Evolutionary conservation across 1,140 invertebrate species (phyloP), one percentile per base, ranked within the genome.

Genomic region (Lepidurus couesii): DNA sequence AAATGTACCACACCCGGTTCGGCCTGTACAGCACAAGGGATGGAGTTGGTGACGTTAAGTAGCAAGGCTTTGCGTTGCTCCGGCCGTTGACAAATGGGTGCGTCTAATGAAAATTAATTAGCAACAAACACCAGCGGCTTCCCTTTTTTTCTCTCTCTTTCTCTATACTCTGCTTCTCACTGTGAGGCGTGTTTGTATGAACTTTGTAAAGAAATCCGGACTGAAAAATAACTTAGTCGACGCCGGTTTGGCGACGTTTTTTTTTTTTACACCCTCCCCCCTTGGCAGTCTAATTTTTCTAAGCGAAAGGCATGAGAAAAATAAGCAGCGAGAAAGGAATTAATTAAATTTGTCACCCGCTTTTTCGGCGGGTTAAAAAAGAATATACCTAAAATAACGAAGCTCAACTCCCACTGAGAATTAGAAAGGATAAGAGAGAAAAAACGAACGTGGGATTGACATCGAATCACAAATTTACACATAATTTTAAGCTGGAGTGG

Each of bases 61-160:
- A 65, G 21, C 3, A 65, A 21, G 53, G 53, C 53, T 65, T 65
- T 65, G 21, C 53, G 53, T 21, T 65, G 53, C 53, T 65, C 53
- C 21, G 21, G 53, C 13, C 53, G 16, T 21, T 65, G 53, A 65
- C 53, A 65, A 65, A 65, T 65, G 53, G 53, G 53, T 21, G 53
- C 53, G 53, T 65, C 53, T 65, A 65, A 65, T 65, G 53, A 65
- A 65, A 65, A 65, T 65, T 65, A 65, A 65, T 65, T 65, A 65
- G 53, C 21, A 65, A 65, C 53, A 65, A 65, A 65, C 53, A 65
- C 53, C 53, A 65, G 16, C 53, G 6, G 53, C 21, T 65, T 65
- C 53, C 53, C 16, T 21, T 65, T 65, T 21, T 65, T 65, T 65
- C 53, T 65, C 21, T 13, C 53, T 65, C 21, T 21, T 65, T 21